A percentile compares a stretch with the other conserved stretches of the same genome.
Evolutionary conservation across 2,113 vertebrate species (phyloP).

Genomic region (Saguinus imperator): DNA sequence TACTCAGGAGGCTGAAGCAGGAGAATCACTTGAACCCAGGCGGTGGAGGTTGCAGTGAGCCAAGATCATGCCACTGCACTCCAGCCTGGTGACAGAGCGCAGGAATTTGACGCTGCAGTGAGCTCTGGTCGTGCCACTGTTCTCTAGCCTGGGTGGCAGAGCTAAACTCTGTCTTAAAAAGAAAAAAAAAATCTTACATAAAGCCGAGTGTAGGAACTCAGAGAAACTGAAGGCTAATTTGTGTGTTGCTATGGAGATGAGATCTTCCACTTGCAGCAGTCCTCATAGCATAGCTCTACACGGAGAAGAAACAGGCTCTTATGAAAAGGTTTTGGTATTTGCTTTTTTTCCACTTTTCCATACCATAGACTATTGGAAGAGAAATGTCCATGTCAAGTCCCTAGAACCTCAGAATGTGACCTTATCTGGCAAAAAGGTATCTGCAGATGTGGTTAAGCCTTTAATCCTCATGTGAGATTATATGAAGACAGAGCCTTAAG

Average conservation of each 20-base stretch:
- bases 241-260: neutral
- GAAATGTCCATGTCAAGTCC: neutral
- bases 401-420: neutral
- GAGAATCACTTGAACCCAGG: too few relatives aligned
- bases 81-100: too few relatives aligned
- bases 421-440: neutral
- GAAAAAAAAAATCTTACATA: too few relatives aligned
- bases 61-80: too few relatives aligned
- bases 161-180: neutral
- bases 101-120: too few relatives aligned
- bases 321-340: neutral
- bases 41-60: too few relatives aligned
- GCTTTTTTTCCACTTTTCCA: neutral
- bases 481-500: neutral
- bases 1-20: too few relatives aligned
- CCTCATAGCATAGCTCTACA: neutral
- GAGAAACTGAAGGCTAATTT: neutral
- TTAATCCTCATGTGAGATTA: neutral
- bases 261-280: accelerated
- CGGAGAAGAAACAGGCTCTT: neutral
- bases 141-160: too few relatives aligned
- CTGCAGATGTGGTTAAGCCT: neutral
- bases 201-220: accelerated
- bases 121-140: too few relatives aligned
- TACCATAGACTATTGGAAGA: too few relatives aligned